A percentile compares a stretch with the other conserved stretches of the same genome.
These are phyloP conservation scores for Caenorhabditis elegans DNA, from an alignment of 1,140 invertebrate genomes.

Conservation along the genomic window WBcel235 BX284604.4:8966501-8967000, in stretches of 20 bases:
- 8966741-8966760: no score
- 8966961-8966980: neutral
- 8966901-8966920: neutral
- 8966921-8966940: conserved; percentile 14
- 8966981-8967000: neutral
- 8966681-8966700: no score
- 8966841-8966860: neutral
- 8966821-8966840: neutral
- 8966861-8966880: conserved; percentile 1
- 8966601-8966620: no score
- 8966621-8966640: no score
- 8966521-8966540: neutral
- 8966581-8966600: neutral
- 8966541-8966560: neutral
- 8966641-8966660: no score
- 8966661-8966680: no score
- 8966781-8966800: neutral
- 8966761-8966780: neutral
- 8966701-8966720: no score
- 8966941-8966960: neutral
- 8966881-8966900: neutral
- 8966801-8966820: neutral
- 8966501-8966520: neutral
- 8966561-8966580: neutral
- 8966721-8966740: no score